A percentile compares a stretch with the other conserved stretches of the same genome.
These are phyloP conservation scores for Oryzias melastigma DNA, from an alignment of 2,113 vertebrate species.

Conservation along the genomic window DNA sequence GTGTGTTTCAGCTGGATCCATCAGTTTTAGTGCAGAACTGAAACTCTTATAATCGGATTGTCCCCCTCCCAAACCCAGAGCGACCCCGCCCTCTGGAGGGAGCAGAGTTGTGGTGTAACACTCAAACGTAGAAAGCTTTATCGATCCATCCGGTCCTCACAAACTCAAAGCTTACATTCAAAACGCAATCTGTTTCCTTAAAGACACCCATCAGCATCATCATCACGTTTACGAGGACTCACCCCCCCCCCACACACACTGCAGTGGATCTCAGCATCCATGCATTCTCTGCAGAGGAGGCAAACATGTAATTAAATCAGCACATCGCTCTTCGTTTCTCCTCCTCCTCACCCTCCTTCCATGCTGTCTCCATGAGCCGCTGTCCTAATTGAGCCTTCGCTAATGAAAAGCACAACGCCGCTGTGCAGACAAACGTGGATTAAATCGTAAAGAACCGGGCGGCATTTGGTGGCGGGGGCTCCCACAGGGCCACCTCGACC, in stretches of 20 bases:
- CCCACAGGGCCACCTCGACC: constrained; percentile 30
- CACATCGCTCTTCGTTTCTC: neutral
- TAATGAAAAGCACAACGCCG: constrained; percentile 20
- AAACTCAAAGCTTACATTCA: too few species aligned
- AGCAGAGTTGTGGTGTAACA: too few species aligned
- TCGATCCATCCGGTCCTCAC: too few species aligned
- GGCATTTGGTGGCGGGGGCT: neutral
- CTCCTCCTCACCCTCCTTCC: constrained; percentile 4
- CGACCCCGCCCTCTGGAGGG: too few species aligned
- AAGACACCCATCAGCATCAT: too few species aligned
- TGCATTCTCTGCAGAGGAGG: constrained; percentile 15
- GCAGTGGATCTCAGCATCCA: neutral
- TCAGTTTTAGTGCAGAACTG: too few species aligned
- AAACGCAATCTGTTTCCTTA: too few species aligned
- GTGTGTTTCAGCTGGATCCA: too few species aligned
- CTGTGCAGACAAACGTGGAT: constrained; percentile 40
- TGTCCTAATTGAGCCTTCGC: constrained; percentile 7
- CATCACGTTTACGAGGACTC: too few species aligned
- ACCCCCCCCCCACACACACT: neutral
- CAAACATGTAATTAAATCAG: constrained; percentile 46
- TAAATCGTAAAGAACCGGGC: constrained; percentile 36
- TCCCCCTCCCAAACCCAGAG: too few species aligned
- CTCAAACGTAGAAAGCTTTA: too few species aligned
- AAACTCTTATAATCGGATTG: too few species aligned
- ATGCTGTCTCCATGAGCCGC: constrained; percentile 6